Evolutionary conservation across 2,797 vertebrate genomes (phyloP).

Genomic region (Urosaurus nigricauda): DNA sequence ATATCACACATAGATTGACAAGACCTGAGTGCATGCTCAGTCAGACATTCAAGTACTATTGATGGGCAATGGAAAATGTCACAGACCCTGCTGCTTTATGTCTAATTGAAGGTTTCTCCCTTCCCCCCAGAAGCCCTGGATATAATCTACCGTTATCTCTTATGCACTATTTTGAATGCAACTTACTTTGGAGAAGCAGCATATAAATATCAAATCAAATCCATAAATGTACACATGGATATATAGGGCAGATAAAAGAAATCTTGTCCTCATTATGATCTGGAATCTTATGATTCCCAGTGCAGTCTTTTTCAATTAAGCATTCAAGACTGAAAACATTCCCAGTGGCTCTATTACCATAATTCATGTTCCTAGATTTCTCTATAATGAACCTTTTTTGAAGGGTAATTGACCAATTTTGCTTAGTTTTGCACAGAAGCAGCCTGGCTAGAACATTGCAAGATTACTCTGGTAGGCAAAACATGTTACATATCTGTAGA

Average conservation of each 20-base stretch:
- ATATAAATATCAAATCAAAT: not conserved
- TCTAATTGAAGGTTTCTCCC: not conserved
- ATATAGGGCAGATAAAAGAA: not conserved
- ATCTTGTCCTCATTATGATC: constrained; percentile 30
- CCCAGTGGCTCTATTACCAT: constrained; percentile 59
- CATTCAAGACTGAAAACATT: constrained; percentile 50
- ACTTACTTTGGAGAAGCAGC: not conserved
- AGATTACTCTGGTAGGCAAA: not conserved
- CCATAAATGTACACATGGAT: not conserved
- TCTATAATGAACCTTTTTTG: constrained; percentile 44
- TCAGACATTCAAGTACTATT: not conserved
- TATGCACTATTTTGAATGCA: not conserved
- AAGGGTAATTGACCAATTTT: constrained; percentile 55
- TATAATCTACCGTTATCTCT: not conserved
- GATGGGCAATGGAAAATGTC: not conserved
- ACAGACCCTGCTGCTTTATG: not conserved
- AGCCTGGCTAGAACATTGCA: constrained; percentile 1
- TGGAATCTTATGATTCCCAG: constrained; percentile 47
- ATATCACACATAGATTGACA: not conserved
- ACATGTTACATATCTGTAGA: not conserved
- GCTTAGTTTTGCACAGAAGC: constrained; percentile 26
- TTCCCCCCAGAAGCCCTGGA: not conserved
- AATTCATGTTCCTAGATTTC: constrained; percentile 55
- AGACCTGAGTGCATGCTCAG: not conserved
- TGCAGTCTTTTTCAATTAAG: constrained; percentile 45